Evolutionary conservation across 2,797 vertebrate species (phyloP).

Genomic region (Echiichthys vipera): DNA sequence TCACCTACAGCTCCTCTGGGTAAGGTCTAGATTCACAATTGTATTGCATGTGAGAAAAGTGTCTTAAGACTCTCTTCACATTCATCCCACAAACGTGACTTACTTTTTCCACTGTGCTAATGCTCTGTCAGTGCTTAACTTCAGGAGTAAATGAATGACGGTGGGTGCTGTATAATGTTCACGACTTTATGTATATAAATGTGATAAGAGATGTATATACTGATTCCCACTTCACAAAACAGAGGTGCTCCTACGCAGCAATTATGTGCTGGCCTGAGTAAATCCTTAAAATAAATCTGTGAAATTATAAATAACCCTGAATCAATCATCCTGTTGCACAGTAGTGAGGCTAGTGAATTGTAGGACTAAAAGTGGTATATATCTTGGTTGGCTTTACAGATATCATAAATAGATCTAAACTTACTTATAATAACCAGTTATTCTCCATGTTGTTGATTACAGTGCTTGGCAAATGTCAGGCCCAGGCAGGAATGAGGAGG

Average conservation of each 20-base stretch:
- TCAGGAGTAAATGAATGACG: background rate
- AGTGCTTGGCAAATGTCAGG: too few relatives aligned
- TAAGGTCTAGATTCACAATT: too few relatives aligned
- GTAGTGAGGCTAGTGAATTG: too few relatives aligned
- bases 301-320: slow-evolving; percentile 8
- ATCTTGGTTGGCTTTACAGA: slow-evolving; percentile 37
- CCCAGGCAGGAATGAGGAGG: too few relatives aligned
- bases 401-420: slow-evolving; percentile 64
- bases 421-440: slow-evolving; percentile 64
- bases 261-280: slow-evolving; percentile 23
- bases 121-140: background rate
- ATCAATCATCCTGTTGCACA: too few relatives aligned
- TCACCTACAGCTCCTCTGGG: too few relatives aligned
- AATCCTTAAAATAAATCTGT: slow-evolving; percentile 13
- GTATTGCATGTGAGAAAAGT: too few relatives aligned
- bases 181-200: too few relatives aligned
- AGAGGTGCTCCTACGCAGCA: background rate
- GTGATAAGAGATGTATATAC: slow-evolving; percentile 13
- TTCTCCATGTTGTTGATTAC: slow-evolving; percentile 38
- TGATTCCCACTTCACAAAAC: background rate
- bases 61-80: background rate
- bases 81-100: background rate
- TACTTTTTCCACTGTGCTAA: too few relatives aligned
- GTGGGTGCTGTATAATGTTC: too few relatives aligned
- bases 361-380: background rate